Evolutionary conservation across 2,113 vertebrate genomes (phyloP).

Genomic region (Baryphthengus martii): DNA sequence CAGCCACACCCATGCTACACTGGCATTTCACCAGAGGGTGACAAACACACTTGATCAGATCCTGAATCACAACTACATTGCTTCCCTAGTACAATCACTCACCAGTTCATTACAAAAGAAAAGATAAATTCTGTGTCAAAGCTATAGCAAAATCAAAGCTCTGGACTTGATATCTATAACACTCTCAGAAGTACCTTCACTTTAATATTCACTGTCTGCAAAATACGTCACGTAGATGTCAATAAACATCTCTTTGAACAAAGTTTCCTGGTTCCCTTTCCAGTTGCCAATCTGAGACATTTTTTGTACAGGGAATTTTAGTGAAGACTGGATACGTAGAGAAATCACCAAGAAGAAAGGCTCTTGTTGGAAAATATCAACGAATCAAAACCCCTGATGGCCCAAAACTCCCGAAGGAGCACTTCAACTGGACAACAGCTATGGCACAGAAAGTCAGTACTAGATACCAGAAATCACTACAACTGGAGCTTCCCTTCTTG

Average conservation of each 20-base stretch:
- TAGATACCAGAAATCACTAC: background rate
- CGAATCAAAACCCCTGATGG: rapidly evolving
- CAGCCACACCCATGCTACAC: background rate
- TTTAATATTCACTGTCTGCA: background rate
- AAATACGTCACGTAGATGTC: rapidly evolving
- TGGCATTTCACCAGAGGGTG: background rate
- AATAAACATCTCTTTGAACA: background rate
- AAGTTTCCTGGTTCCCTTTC: background rate
- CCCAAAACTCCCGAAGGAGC: background rate
- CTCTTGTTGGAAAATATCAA: background rate
- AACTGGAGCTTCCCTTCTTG: background rate
- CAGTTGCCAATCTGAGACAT: background rate
- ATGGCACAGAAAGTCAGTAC: background rate
- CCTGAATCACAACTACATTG: rapidly evolving
- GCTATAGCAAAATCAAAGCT: background rate
- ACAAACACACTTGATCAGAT: background rate
- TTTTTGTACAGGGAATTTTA: background rate
- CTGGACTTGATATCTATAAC: background rate
- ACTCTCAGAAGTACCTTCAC: background rate
- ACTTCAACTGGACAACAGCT: background rate
- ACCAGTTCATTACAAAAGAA: background rate
- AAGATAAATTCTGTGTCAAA: background rate
- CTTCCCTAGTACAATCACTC: background rate
- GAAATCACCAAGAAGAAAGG: background rate
- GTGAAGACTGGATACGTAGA: background rate